Conservation (phyloP, 2,797 vertebrate species). For the Nannoperca australis region DNA sequence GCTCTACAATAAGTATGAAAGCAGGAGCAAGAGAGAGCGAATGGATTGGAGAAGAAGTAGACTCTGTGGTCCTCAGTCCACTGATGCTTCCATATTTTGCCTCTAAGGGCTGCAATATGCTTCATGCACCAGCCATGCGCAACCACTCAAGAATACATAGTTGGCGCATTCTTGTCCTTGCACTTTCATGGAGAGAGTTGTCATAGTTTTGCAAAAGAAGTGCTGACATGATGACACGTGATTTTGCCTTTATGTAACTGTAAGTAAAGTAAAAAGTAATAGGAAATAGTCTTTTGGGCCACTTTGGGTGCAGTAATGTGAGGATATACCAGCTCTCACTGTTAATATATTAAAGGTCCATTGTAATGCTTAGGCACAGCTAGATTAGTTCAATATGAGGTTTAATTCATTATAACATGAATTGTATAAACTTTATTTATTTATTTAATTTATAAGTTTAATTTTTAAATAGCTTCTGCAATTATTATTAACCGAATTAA, state of each 20-base stretch:
- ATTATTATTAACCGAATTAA: not conserved
- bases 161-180: not conserved
- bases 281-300: not conserved
- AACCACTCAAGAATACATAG: slow-evolving; percentile 13
- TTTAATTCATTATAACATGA: not conserved
- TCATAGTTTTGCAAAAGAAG: slow-evolving; percentile 11
- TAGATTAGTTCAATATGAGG: not conserved
- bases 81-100: slow-evolving; percentile 9
- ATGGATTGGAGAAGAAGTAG: slow-evolving; percentile 29
- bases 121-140: slow-evolving; percentile 11
- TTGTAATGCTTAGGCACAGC: not conserved
- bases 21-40: not conserved
- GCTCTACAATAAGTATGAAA: slow-evolving; percentile 7
- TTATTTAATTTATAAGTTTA: no score
- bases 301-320: not conserved
- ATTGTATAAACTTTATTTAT: not conserved
- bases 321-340: not conserved
- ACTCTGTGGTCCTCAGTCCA: slow-evolving; percentile 21
- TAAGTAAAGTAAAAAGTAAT: not conserved
- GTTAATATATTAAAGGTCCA: not conserved
- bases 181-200: slow-evolving; percentile 14
- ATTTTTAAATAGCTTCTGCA: not conserved
- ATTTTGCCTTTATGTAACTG: slow-evolving; percentile 18
- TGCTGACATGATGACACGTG: not conserved
- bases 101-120: slow-evolving; percentile 22